Base-by-base conservation (phyloP, 1,140 invertebrate genomes). In the Brachionus calyciflorus region DNA sequence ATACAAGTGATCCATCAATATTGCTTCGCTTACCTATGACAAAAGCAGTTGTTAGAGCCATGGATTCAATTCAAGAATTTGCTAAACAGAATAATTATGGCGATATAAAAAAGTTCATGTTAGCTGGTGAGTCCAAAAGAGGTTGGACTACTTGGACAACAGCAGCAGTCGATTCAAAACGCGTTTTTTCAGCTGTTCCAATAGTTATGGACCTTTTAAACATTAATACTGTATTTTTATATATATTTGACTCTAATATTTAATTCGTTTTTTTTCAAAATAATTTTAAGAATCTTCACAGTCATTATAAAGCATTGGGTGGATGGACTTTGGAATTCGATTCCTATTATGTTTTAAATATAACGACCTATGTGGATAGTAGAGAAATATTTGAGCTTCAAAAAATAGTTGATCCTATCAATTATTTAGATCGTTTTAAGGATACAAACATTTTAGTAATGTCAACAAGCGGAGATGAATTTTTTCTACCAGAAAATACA, bases 101-200 rank as follows among this genome's bases (percentile, higher is more conserved):
- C 17, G 53, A 53, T 21, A 69, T 81, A 0, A 77, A 79, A 33
- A 79, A 78, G 37, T 82, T 82, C 69, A 77, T 82, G 17, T 78
- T 82, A n/a, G 78, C 80, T 21, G 82, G 82, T 33, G 80, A 81
- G 12, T 82, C 82, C 12, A 82, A 82, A 80, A 79, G 82, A 69
- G 82, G 82, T 4, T 83, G 82, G 82, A 83, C 82, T 9, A 83
- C 82, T 1, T 83, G 82, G 82, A 81, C 80, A 3, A 79, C 80
- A 3, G 82, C 79, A 21, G 81, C 81, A 7, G 81, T 82, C 9
- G 82, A 83, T 77, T 80, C 81, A 24, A 48, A 75, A 28, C 77
- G 82, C n/a, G 82, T 83, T 1, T 60, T 82, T 51, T 82, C 79
- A 33, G 80, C 81, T 53, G 81, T 79, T 33, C 82, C 82, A 7